Percentiles rank a stretch among this genome's conserved stretches.
Evolutionary conservation across 2,113 vertebrate species (phyloP).

Genomic region (Sylvilagus bachmani): DNA sequence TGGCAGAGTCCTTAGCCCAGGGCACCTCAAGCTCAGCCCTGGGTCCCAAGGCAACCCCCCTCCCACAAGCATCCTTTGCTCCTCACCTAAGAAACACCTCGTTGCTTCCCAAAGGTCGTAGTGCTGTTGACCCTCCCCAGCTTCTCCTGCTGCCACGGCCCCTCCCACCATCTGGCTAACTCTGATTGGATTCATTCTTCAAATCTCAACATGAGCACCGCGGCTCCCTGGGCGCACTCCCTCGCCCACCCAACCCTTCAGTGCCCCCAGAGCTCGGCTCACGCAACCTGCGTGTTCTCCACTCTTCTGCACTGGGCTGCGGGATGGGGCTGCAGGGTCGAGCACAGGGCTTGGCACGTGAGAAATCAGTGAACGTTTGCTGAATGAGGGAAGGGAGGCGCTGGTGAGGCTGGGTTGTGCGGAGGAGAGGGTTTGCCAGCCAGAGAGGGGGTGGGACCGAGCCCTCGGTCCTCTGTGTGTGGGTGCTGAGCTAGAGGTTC

Average conservation of each 20-base stretch:
- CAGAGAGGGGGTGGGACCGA: conserved; percentile 21
- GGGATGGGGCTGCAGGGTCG: background rate
- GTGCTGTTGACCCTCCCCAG: too few species aligned
- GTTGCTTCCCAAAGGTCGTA: too few species aligned
- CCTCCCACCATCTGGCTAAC: background rate
- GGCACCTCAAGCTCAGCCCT: background rate
- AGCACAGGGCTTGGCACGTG: background rate
- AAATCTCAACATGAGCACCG: background rate
- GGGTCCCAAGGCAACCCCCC: background rate
- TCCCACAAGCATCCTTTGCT: background rate
- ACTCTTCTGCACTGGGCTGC: background rate
- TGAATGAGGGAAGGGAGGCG: conserved; percentile 15
- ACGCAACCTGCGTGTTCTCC: background rate
- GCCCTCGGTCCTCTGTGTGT: background rate
- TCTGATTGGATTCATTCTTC: background rate
- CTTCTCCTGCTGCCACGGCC: background rate
- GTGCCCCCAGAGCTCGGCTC: background rate
- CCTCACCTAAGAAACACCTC: background rate
- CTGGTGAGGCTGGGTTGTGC: background rate
- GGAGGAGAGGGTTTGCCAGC: background rate
- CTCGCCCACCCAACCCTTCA: background rate
- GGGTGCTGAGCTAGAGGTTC: background rate
- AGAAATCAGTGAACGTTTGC: background rate
- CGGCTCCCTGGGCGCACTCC: background rate
- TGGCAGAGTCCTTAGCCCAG: too few species aligned